Percentiles rank a stretch among this genome's conserved stretches.
Conservation (phyloP, 2,888 invertebrate genomes). For the Drosophila nigritarsus region DNA sequence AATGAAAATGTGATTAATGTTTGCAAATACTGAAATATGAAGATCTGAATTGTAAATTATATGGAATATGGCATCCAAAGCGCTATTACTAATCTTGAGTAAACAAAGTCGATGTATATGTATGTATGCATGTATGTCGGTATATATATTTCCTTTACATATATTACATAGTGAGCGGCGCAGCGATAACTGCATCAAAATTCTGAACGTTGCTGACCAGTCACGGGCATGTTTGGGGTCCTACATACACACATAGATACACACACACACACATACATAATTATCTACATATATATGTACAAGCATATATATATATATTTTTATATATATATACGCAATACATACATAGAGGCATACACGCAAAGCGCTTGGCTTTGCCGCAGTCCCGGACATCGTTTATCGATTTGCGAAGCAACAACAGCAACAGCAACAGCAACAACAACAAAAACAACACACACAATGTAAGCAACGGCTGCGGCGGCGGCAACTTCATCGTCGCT, state of each 20-base stretch:
- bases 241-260: constrained; percentile 6
- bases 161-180: constrained; percentile 18
- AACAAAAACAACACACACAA: constrained; percentile 15
- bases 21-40: background rate
- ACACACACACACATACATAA: constrained; percentile 12
- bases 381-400: constrained; percentile 78
- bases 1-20: background rate
- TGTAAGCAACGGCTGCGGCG: constrained; percentile 31
- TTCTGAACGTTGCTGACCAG: constrained; percentile 45
- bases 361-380: constrained; percentile 66
- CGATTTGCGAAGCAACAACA: constrained; percentile 68
- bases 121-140: constrained; percentile 9
- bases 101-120: background rate
- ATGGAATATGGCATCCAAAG: background rate
- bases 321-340: background rate
- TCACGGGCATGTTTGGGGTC: constrained; percentile 37
- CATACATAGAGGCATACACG: constrained; percentile 52
- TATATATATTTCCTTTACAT: background rate
- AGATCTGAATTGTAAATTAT: background rate
- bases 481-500: constrained; percentile 48
- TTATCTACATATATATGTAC: constrained; percentile 2
- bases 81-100: background rate
- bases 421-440: constrained; percentile 56
- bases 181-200: constrained; percentile 47
- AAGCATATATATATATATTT: background rate